Evolutionary conservation across 2,888 invertebrate species (phyloP), one percentile per base, ranked within the genome.

Genomic region (Drosophila austrosaltans): DNA sequence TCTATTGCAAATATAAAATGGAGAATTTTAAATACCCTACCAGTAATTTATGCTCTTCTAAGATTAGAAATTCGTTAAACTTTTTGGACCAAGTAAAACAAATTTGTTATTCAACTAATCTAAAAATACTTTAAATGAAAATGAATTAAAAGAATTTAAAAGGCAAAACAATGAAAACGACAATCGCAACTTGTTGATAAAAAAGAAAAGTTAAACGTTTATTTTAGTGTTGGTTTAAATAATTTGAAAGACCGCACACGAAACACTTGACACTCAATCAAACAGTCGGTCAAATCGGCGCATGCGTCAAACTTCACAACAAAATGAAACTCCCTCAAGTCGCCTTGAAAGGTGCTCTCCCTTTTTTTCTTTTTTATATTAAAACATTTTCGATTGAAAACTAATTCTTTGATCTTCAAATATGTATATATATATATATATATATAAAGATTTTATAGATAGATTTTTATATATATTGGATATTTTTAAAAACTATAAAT

Each of bases 211-310:
- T 48, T 4, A 48, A 25, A 25, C 25, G 10, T 10, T 48, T 10
- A 0, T 25, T 48, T 16, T 48, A 16, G 48, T 22, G 48, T 48
- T 48, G 10, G 48, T 25, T 48, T 48, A 48, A 48, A 48, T 48
- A 48, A 48, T 48, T 48, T 48, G 48, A 40, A 58, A 58, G 36
- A 25, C 36, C 36, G 36, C 57, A 39, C 36, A 32, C 39, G 57
- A 16, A 16, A 57, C 39, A 57, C 28, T 40, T 40, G 40, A 5
- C 40, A 40, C 30, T 30, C 30, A 36, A 2, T 36, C 36, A 36
- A 36, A 36, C 30, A 30, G 30, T 8, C 36, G 36, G 3, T 30
- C 30, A 10, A 28, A 28, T 28, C 28, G 28, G 36, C 36, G 36
- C 36, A 36, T 36, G 36, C 36, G 36, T 36, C 10, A 7, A 36